phyloP scores from a whole-genome alignment of 2,888 invertebrate species.

The Zygothrica quintamaculata region DNA sequence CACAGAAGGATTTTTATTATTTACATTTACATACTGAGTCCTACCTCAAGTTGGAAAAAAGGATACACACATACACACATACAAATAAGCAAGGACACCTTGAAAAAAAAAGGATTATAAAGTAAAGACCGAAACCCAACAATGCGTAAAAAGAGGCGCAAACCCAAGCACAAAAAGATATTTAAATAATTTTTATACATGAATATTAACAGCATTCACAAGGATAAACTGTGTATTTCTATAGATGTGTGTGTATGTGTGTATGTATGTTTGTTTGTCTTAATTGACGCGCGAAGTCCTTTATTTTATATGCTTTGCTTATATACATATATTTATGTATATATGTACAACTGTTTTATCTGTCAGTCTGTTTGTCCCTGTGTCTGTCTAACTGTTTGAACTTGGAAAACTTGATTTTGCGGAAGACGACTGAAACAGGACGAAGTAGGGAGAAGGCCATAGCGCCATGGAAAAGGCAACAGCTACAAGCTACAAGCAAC shows the following conservation, averaged over 20 bases:
- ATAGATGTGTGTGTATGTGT: constrained; percentile 17
- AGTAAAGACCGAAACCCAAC: constrained; percentile 44
- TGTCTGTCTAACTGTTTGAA: constrained; percentile 69
- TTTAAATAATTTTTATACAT: constrained; percentile 72
- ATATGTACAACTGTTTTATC: constrained; percentile 5
- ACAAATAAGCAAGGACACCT: constrained; percentile 36
- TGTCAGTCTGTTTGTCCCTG: constrained; percentile 34
- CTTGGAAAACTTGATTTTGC: constrained; percentile 78
- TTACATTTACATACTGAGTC: too few species aligned
- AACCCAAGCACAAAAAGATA: constrained; percentile 37
- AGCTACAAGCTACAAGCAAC: constrained; percentile 24
- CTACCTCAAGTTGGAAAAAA: constrained; percentile 54
- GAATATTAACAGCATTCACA: constrained; percentile 61
- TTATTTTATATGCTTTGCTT: not conserved
- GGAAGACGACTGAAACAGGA: constrained; percentile 47
- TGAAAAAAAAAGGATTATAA: constrained; percentile 56
- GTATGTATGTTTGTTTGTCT: constrained; percentile 30
- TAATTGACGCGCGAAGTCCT: constrained; percentile 59
- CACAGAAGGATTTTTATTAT: constrained; percentile 33
- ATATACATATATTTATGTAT: not conserved
- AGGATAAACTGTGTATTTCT: constrained; percentile 18
- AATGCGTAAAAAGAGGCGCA: constrained; percentile 52
- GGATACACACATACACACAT: constrained; percentile 9
- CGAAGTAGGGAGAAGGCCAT: constrained; percentile 14
- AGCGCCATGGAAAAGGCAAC: constrained; percentile 39